Conservation (phyloP, 1,140 invertebrate species). For the Sesamia nonagrioides region DNA sequence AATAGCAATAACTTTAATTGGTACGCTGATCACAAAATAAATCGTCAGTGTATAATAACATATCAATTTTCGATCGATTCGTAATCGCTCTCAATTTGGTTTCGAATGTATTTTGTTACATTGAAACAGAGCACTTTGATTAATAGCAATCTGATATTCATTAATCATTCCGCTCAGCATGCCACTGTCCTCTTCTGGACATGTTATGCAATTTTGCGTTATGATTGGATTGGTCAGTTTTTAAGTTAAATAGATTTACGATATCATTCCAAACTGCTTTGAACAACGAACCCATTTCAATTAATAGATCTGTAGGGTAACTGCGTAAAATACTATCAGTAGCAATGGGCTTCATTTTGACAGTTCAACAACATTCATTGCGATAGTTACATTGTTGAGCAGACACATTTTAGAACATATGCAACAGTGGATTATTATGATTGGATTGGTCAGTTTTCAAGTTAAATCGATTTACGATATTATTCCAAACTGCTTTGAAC, state of each 20-base stretch:
- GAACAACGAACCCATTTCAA: background rate
- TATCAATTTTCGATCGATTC: conserved; percentile 35
- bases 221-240: background rate
- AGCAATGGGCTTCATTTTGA: too few species aligned
- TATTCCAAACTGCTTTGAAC: background rate
- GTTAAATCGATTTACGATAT: background rate
- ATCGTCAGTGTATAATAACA: conserved; percentile 17
- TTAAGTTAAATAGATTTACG: background rate
- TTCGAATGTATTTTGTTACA: conserved; percentile 19
- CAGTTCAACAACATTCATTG: too few species aligned
- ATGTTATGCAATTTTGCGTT: background rate
- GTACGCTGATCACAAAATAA: conserved; percentile 29
- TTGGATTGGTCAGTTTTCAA: background rate
- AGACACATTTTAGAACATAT: too few species aligned
- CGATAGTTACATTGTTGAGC: too few species aligned
- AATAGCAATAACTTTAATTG: conserved; percentile 35
- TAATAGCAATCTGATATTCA: conserved; percentile 28
- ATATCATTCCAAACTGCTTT: background rate
- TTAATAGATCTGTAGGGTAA: background rate
- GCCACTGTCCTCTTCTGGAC: background rate
- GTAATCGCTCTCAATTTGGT: conserved; percentile 23
- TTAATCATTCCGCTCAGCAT: background rate
- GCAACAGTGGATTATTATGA: too few species aligned
- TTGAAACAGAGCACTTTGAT: conserved; percentile 22
- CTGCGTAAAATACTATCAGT: too few species aligned